Base-by-base conservation (phyloP, 2,113 vertebrate genomes). In the Odobenus rosmarus region DNA sequence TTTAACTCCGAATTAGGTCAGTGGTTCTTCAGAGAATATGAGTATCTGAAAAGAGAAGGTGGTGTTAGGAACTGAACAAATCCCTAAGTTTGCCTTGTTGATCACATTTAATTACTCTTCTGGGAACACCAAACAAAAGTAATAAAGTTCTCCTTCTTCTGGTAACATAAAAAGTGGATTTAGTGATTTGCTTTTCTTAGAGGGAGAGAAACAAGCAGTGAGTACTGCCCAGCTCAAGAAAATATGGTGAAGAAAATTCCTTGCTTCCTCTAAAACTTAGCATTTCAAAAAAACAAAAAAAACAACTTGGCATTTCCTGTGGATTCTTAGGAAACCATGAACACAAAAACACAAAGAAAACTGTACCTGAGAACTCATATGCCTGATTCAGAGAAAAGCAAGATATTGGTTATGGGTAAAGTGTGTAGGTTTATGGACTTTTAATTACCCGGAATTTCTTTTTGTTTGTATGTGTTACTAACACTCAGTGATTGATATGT, bases 1-100 rank as follows among this genome's bases (percentile, higher is more conserved):
- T 88, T 90, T 72, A 36, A 53, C 61, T 96, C 87, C 87, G 80
- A 98, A 76, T 31, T 77, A 92, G 36, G 69, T 92, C 96, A 87
- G 42, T 36, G 12, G 31, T 81, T 97, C 67, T 96, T 97, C 74
- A 64, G 24, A 71, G 24, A 89, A 96, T 53, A 59, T 26, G 94
- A 36, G 39, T 36, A 36, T 49, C 61, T 62, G n/a, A 81, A 89
- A 57, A 86, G 64, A 96, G 51, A 76, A 88, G 9, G 10, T 6
- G 23, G 2, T 76, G 19, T 89, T 62, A 96, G 46, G 62, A 71
- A 77, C 79, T 76, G 57, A 93, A 85, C 84, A 90, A 71, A 84
- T 83, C 72, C 61, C 42, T 76, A 61, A 85, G 21, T 36, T 91
- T 96, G 69, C 16, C 31, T 79, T 84, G 39, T 67, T 67, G 69